A percentile compares a stretch with the other conserved stretches of the same genome.
Conservation (phyloP, 2,797 vertebrate genomes). For the Cynodonichthys magdalenae region DNA sequence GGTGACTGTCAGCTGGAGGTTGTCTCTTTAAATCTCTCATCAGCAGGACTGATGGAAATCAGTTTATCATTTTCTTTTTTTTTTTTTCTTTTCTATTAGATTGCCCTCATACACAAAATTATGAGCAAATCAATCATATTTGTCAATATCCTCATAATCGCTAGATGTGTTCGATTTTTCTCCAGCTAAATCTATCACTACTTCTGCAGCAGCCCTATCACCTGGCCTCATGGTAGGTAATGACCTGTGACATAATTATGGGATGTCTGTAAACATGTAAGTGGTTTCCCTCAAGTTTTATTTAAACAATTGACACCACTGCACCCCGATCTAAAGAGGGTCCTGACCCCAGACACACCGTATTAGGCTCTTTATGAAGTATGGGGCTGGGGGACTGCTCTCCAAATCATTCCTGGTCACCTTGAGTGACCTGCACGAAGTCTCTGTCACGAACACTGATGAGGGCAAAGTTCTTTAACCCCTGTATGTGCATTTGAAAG, state of each 20-base stretch:
- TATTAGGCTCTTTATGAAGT: constrained; percentile 88
- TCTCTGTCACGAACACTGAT: constrained; percentile 74
- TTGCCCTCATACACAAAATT: constrained; percentile 61
- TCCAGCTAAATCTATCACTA: constrained; percentile 41
- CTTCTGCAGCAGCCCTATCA: constrained; percentile 52
- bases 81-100: constrained; percentile 31
- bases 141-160: constrained; percentile 72
- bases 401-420: constrained; percentile 76
- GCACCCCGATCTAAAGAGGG: constrained; percentile 81
- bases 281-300: constrained; percentile 85
- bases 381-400: constrained; percentile 77
- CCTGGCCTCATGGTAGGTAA: constrained; percentile 68
- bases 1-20: constrained; percentile 74
- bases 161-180: constrained; percentile 63
- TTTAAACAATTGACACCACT: constrained; percentile 87
- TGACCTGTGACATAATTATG: constrained; percentile 81
- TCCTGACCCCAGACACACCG: constrained; percentile 82
- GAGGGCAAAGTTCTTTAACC: constrained; percentile 79
- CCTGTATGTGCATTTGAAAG: constrained; percentile 52
- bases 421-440: constrained; percentile 67
- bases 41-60: constrained; percentile 54
- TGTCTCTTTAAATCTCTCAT: constrained; percentile 64
- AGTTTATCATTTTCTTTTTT: constrained; percentile 45
- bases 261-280: constrained; percentile 81
- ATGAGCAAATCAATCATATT: constrained; percentile 71